phyloP scores from a whole-genome alignment of 1,140 invertebrate genomes.

The Leptoteleia sp. region DNA sequence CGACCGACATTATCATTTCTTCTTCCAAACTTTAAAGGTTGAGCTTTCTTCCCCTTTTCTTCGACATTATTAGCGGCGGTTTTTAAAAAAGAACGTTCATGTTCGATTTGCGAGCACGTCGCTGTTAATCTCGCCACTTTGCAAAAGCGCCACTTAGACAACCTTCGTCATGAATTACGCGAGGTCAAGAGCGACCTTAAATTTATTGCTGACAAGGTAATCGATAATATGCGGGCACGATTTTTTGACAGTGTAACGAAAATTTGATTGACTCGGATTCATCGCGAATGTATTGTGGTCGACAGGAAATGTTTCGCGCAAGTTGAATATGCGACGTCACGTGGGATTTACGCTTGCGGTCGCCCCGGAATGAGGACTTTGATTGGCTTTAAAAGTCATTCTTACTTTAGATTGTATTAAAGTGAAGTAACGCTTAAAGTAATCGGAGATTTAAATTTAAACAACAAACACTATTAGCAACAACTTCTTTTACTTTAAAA shows the following conservation, averaged over 20 bases:
- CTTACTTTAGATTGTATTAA: no score
- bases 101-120: conserved; percentile 24
- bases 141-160: conserved; percentile 37
- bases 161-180: conserved; percentile 45
- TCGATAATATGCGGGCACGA: conserved; percentile 17
- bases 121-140: conserved; percentile 30
- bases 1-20: conserved; percentile 1
- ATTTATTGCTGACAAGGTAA: conserved; percentile 41
- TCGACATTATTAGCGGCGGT: conserved; percentile 11
- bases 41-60: not conserved
- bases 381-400: no score
- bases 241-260: conserved; percentile 14
- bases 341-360: conserved; percentile 21
- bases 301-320: conserved; percentile 14
- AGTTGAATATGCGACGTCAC: not conserved
- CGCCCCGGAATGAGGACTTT: no score
- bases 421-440: no score
- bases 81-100: conserved; percentile 25
- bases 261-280: conserved; percentile 28
- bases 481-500: no score
- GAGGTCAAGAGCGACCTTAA: conserved; percentile 51
- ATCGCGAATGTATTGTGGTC: conserved; percentile 7
- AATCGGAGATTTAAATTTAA: no score
- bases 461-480: no score
- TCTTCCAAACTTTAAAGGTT: conserved; percentile 1